A percentile compares a stretch with the other conserved stretches of the same genome.
phyloP scores from a whole-genome alignment of 2,888 invertebrate genomes.

The Drosophila kanekoi region DNA sequence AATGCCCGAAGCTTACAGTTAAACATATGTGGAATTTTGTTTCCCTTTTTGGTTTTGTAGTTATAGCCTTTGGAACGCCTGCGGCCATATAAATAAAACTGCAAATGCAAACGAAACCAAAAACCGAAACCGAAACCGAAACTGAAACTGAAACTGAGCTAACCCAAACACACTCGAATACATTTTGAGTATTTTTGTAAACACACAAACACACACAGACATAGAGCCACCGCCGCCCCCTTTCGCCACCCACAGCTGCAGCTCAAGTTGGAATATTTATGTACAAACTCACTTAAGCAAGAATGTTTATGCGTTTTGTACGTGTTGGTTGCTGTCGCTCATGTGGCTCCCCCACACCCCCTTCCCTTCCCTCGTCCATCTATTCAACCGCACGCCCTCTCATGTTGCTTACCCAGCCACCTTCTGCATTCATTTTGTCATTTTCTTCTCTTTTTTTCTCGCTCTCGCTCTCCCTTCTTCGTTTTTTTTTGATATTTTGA shows the following conservation, averaged over 20 bases:
- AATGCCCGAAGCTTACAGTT: background rate
- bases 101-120: conserved; percentile 34
- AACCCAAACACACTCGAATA: conserved; percentile 34
- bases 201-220: no score
- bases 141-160: conserved; percentile 42
- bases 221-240: conserved; percentile 1
- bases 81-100: conserved; percentile 46
- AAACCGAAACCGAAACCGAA: conserved; percentile 31
- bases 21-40: conserved; percentile 8
- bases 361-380: background rate
- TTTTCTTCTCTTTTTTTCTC: conserved; percentile 46
- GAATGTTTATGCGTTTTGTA: conserved; percentile 83
- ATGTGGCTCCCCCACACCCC: conserved; percentile 40
- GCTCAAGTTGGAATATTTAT: conserved; percentile 81
- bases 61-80: conserved; percentile 28
- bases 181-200: conserved; percentile 41
- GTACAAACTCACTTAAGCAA: conserved; percentile 83
- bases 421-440: conserved; percentile 70
- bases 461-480: background rate
- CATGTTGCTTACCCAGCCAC: conserved; percentile 13
- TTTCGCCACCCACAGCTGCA: conserved; percentile 56
- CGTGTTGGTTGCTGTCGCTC: conserved; percentile 78
- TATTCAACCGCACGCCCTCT: background rate
- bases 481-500: conserved; percentile 55
- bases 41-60: background rate